phyloP scores from a whole-genome alignment of 1,140 invertebrate species.

The Campoletis sonorensis region DNA sequence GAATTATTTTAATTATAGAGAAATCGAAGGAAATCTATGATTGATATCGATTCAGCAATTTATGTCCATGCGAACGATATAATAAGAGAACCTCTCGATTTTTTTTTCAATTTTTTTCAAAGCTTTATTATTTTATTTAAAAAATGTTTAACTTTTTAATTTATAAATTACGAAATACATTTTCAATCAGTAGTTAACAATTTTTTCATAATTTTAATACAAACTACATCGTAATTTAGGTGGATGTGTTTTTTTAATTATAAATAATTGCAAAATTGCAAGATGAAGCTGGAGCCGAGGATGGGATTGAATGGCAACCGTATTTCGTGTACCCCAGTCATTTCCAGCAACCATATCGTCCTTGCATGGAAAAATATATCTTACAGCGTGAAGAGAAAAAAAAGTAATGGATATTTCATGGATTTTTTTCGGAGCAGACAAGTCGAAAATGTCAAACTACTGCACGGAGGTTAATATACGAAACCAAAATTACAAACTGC shows the following conservation, averaged over 20 bases:
- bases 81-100: no score
- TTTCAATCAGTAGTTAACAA: no score
- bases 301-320: not conserved
- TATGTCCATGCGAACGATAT: no score
- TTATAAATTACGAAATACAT: no score
- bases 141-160: no score
- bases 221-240: no score
- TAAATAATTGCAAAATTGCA: not conserved
- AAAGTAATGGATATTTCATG: conserved; percentile 45
- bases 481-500: not conserved
- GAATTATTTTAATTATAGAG: no score
- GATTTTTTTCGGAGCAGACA: conserved; percentile 49
- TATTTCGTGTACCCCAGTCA: not conserved
- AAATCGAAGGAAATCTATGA: no score
- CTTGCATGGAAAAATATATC: conserved; percentile 56
- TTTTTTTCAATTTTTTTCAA: no score
- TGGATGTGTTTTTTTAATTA: not conserved
- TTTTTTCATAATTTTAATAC: no score
- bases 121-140: no score
- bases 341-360: conserved; percentile 39
- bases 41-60: no score
- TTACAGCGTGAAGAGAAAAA: conserved; percentile 51
- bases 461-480: conserved; percentile 46
- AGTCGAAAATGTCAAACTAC: conserved; percentile 46
- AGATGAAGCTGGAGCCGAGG: conserved; percentile 20